A percentile compares a stretch with the other conserved stretches of the same genome.
These are phyloP conservation scores for Orthonyx spaldingii DNA, from an alignment of 2,113 vertebrate species.

Conservation along the genomic window DNA sequence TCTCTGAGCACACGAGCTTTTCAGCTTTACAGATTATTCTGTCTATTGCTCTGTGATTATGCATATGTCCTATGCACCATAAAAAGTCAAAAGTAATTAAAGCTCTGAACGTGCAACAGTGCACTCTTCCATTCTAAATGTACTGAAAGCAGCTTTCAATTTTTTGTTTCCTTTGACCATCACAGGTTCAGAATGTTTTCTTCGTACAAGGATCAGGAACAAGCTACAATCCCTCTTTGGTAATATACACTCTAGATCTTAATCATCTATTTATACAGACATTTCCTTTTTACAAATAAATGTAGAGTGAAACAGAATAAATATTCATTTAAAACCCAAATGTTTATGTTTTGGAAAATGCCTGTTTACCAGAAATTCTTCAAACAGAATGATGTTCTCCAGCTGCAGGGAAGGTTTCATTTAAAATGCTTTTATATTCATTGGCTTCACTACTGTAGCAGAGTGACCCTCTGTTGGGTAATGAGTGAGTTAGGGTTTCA, in stretches of 20 bases:
- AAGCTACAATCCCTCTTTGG: not conserved
- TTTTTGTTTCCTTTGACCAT: not conserved
- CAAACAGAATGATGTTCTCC: slow-evolving; percentile 38
- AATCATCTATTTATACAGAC: slow-evolving; percentile 55
- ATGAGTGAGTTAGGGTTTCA: slow-evolving; percentile 8
- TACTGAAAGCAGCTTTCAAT: not conserved
- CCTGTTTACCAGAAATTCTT: slow-evolving; percentile 54
- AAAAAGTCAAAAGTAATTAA: not conserved
- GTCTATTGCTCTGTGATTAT: not conserved
- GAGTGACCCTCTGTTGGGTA: not conserved
- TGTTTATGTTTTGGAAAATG: slow-evolving; percentile 44
- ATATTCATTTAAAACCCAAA: slow-evolving; percentile 34
- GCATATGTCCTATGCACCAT: not conserved
- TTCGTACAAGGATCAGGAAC: not conserved
- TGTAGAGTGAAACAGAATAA: slow-evolving; percentile 25
- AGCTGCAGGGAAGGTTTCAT: slow-evolving; percentile 41
- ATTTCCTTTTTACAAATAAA: slow-evolving; percentile 60
- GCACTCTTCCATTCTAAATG: not conserved
- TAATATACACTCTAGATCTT: not conserved
- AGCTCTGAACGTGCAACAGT: not conserved
- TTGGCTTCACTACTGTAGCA: not conserved
- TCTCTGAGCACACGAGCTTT: not conserved
- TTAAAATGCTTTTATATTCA: slow-evolving; percentile 30
- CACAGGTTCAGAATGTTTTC: not conserved
- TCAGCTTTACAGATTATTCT: not conserved